A percentile compares a stretch with the other conserved stretches of the same genome.
Conservation (phyloP, 2,113 vertebrate species). For the Gnathonemus echidnorhynchus region DNA sequence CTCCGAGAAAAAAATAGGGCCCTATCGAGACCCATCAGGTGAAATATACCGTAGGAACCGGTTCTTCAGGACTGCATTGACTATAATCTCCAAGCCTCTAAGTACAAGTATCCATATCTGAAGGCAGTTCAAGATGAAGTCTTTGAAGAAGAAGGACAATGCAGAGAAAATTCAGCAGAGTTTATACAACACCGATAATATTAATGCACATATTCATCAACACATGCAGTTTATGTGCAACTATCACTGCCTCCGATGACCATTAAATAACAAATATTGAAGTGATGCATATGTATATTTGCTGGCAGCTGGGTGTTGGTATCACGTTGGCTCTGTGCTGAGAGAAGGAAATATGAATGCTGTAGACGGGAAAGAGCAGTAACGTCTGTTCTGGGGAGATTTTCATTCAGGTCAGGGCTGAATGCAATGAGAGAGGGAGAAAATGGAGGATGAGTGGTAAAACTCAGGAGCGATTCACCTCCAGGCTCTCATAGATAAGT, state of each 20-base stretch:
- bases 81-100: not conserved
- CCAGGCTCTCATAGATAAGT: conserved; percentile 46
- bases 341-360: not conserved
- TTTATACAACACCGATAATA: not conserved
- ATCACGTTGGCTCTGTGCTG: not conserved
- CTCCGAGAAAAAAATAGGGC: conserved; percentile 21
- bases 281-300: not conserved
- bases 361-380: not conserved
- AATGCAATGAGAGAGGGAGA: conserved; percentile 27
- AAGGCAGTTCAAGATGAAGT: not conserved
- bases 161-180: not conserved
- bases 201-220: not conserved
- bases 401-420: conserved; percentile 10
- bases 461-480: conserved; percentile 37
- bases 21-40: conserved; percentile 38
- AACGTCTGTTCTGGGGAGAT: not conserved
- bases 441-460: conserved; percentile 30
- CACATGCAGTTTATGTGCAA: not conserved
- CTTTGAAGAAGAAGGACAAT: not conserved
- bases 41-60: conserved; percentile 1
- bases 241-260: not conserved
- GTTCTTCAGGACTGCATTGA: not conserved
- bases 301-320: not conserved
- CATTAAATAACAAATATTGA: not conserved
- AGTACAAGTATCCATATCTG: not conserved